Conservation (phyloP, 2,888 invertebrate species). For the Cyclophora albipunctata region DNA sequence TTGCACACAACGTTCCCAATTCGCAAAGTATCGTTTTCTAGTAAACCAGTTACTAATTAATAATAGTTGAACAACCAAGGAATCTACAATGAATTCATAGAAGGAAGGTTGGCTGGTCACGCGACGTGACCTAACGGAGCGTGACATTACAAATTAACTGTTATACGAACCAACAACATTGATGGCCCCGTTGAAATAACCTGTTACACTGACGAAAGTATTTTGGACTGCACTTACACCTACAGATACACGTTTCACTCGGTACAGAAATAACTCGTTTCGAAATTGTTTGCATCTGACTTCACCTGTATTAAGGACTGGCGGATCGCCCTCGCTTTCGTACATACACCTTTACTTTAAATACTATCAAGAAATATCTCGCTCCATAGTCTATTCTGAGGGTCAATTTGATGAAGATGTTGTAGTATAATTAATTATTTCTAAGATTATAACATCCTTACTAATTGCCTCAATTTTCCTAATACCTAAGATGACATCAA, state of each 20-base stretch:
- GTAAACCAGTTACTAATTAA: too few species aligned
- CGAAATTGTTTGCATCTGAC: conserved; percentile 14
- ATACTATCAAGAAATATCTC: too few species aligned
- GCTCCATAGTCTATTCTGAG: conserved; percentile 7
- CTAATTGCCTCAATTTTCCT: too few species aligned
- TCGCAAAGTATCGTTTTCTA: too few species aligned
- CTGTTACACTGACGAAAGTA: conserved; percentile 56
- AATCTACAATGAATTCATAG: conserved; percentile 46
- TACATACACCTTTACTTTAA: too few species aligned
- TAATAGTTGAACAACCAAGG: conserved; percentile 12
- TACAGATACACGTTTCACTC: conserved; percentile 18
- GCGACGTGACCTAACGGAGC: conserved; percentile 66
- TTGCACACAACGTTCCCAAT: too few species aligned
- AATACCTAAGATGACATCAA: too few species aligned
- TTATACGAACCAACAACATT: conserved; percentile 54
- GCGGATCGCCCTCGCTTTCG: too few species aligned
- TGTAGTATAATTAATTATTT: too few species aligned
- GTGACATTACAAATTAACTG: conserved; percentile 71
- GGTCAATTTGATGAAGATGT: background rate
- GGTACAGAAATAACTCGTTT: conserved; percentile 16
- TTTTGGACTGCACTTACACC: conserved; percentile 25
- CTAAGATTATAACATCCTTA: too few species aligned
- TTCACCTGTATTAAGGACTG: conserved; percentile 8
- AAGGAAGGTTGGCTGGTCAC: conserved; percentile 59
- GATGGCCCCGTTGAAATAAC: conserved; percentile 48